Conservation (phyloP, 37 sponge, comb jelly and placozoan species). For the Hexactinellida sp. region DNA sequence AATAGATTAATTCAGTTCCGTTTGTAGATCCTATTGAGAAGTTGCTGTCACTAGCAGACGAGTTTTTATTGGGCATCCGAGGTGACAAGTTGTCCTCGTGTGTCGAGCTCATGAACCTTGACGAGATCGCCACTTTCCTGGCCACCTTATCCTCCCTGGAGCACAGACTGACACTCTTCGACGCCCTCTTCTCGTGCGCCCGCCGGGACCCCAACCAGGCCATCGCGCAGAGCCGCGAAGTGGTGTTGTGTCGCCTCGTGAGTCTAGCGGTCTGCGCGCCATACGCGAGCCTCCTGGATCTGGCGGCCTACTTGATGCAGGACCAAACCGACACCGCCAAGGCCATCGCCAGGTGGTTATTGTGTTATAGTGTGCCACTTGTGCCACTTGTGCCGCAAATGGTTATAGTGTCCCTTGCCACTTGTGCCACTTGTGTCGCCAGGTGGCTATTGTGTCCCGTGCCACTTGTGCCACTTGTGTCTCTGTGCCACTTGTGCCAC, state of each 20-base stretch:
- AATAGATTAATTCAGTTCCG: background rate
- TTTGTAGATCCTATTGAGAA: background rate
- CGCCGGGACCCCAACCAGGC: background rate
- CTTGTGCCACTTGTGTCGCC: no score
- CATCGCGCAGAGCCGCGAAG: background rate
- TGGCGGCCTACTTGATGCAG: background rate
- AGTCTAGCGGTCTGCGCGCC: background rate
- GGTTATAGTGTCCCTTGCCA: no score
- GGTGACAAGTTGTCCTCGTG: background rate
- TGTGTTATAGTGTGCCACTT: no score
- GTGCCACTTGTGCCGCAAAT: no score
- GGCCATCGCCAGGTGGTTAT: slow-evolving; percentile 5
- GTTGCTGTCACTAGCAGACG: background rate
- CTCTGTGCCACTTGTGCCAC: no score
- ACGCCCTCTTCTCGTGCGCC: background rate
- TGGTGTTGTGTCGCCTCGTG: background rate
- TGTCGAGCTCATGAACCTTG: background rate
- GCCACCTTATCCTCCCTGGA: background rate
- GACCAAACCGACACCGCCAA: background rate
- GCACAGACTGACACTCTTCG: background rate
- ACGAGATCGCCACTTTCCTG: background rate
- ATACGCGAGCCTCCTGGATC: background rate
- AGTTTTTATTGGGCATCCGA: background rate
- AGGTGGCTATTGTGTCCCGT: no score
- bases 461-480: no score